phyloP scores from a whole-genome alignment of 2,113 vertebrate species.

The Aramus guarauna region DNA sequence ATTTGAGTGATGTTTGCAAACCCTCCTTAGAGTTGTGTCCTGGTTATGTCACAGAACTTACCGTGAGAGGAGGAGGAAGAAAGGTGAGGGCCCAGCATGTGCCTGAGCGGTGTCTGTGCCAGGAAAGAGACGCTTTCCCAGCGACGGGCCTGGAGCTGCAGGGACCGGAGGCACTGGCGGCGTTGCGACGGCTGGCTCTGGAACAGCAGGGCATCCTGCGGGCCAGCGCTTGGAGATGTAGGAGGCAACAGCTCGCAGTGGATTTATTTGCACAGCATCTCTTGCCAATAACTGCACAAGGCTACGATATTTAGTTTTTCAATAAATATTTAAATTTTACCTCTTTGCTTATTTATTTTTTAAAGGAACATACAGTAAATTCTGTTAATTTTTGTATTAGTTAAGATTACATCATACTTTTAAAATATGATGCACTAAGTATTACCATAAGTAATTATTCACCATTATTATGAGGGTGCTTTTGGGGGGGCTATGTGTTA shows the following conservation, averaged over 20 bases:
- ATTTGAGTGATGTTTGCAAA: rapidly evolving
- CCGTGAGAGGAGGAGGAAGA: background rate
- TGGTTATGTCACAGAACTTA: background rate
- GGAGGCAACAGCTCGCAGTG: background rate
- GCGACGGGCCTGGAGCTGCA: background rate
- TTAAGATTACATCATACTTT: background rate
- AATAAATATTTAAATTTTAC: slow-evolving; percentile 66
- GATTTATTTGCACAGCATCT: background rate
- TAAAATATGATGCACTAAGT: background rate
- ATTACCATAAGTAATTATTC: background rate
- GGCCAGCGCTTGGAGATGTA: rapidly evolving
- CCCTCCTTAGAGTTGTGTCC: background rate
- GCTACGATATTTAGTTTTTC: slow-evolving; percentile 61
- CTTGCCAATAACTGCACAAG: slow-evolving; percentile 29
- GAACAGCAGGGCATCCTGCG: background rate
- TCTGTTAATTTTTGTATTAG: slow-evolving; percentile 65
- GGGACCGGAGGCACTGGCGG: background rate
- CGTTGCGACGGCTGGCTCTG: rapidly evolving
- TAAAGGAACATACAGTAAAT: slow-evolving; percentile 62
- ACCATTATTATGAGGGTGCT: background rate
- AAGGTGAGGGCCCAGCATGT: background rate
- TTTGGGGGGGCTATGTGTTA: background rate
- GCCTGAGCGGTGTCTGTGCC: background rate
- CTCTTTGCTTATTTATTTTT: slow-evolving; percentile 69
- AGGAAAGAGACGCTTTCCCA: no score